These are phyloP conservation scores for Caprella mutica DNA, from an alignment of 2,888 invertebrate species.

Conservation along the genomic window DNA sequence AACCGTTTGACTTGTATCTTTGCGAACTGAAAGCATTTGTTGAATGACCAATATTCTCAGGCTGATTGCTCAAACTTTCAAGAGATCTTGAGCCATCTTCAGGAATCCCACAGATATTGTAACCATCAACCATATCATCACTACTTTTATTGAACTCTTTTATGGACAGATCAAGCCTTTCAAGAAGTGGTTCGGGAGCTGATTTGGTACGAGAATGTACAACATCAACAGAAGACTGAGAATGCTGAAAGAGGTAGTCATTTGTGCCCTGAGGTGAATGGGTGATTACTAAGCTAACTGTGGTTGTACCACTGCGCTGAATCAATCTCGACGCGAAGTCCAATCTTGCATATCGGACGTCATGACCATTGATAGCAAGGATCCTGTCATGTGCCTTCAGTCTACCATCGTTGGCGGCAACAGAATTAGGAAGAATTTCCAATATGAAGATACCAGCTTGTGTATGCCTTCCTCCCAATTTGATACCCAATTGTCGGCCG, in stretches of 20 bases:
- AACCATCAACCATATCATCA: slow-evolving; percentile 23
- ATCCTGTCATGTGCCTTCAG: slow-evolving; percentile 41
- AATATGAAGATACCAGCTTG: slow-evolving; percentile 28
- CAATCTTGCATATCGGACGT: slow-evolving; percentile 41
- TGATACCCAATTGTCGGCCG: slow-evolving; percentile 29
- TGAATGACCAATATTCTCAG: slow-evolving; percentile 12
- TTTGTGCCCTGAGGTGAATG: slow-evolving; percentile 17
- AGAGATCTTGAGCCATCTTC: slow-evolving; percentile 23
- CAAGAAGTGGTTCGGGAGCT: slow-evolving; percentile 35
- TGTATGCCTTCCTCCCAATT: slow-evolving; percentile 22
- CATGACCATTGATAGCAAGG: slow-evolving; percentile 43
- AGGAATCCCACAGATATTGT: slow-evolving; percentile 1
- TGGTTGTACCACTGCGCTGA: slow-evolving; percentile 32
- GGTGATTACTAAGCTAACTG: slow-evolving; percentile 19
- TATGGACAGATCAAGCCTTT: slow-evolving; percentile 15
- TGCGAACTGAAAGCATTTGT: neutral
- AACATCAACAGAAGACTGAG: slow-evolving; percentile 32
- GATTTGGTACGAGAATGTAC: slow-evolving; percentile 36
- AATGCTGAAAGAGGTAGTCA: slow-evolving; percentile 21
- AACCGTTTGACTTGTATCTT: slow-evolving; percentile 11
- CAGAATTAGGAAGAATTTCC: slow-evolving; percentile 37
- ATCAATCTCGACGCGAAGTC: slow-evolving; percentile 41
- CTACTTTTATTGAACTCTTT: slow-evolving; percentile 25
- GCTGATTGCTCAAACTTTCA: slow-evolving; percentile 19
- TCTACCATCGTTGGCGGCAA: slow-evolving; percentile 41